phyloP scores from a whole-genome alignment of 2,797 vertebrate genomes.

The Oophaga sylvatica region DNA sequence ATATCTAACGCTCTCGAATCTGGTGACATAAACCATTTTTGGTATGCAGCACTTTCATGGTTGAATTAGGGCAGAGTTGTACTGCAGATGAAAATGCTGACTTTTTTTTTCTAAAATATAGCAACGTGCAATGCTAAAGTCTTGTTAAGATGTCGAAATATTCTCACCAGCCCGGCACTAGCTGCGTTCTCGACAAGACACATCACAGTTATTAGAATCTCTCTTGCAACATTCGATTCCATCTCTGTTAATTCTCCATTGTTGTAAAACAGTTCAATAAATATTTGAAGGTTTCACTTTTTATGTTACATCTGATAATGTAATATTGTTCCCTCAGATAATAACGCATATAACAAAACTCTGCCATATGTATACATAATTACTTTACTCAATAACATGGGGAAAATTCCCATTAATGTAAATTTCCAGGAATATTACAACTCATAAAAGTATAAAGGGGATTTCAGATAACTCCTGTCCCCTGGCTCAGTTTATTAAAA shows the following conservation, averaged over 20 bases:
- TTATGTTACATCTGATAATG: background rate
- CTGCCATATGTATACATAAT: background rate
- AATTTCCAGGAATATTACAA: background rate
- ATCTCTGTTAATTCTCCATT: background rate
- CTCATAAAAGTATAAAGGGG: too few relatives aligned
- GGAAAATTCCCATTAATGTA: background rate
- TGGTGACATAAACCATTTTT: conserved; percentile 67
- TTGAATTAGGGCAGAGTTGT: conserved; percentile 65
- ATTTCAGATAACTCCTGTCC: too few relatives aligned
- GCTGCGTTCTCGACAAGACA: background rate
- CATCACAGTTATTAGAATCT: background rate
- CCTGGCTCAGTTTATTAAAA: too few relatives aligned
- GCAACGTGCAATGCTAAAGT: conserved; percentile 31
- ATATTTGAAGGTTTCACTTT: background rate
- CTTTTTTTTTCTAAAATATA: conserved; percentile 53
- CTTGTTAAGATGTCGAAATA: conserved; percentile 33
- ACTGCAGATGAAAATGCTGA: conserved; percentile 58
- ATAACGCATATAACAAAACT: background rate
- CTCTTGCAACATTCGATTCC: background rate
- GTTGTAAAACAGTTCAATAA: conserved; percentile 6
- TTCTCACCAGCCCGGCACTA: background rate
- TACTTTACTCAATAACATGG: background rate
- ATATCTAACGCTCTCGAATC: conserved; percentile 66
- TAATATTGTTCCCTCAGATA: background rate
- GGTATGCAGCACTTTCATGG: conserved; percentile 67